Evolutionary conservation across 2,113 vertebrate species (phyloP), one percentile per base, ranked within the genome.

Genomic region (Bos javanicus): DNA sequence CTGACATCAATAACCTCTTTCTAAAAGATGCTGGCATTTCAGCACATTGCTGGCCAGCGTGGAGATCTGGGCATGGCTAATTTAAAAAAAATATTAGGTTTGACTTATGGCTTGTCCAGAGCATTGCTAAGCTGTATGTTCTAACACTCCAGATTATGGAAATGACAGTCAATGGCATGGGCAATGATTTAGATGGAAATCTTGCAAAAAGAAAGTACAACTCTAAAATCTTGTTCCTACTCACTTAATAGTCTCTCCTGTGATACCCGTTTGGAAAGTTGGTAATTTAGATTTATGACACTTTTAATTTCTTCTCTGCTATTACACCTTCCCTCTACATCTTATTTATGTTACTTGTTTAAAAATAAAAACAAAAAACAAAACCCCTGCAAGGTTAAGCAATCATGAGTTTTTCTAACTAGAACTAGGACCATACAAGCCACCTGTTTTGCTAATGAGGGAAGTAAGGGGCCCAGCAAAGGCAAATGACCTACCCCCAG

Each of bases 1-100:
- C 98, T 89, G 95, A 98, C 98, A 98, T 98, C 98, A 99, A 98
- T 98, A 99, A 98, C 96, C 96, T 98, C 97, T 97, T 99, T 99
- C 98, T 99, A 98, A 98, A 98, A 98, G 96, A 98, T 98, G 98
- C 98, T 98, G 90, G 92, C 98, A 92, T 98, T 98, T 99, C 98
- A 99, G 94, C 97, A 98, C 98, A 98, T 98, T 91, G 95, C 97
- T 98, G 97, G 94, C 98, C 93, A 97, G 95, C 94, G 92, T 87
- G 97, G 78, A 97, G 97, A 98, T 90, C 90, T 94, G 90, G 39
- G 43, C 98, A 97, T 96, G 97, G 98, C 94, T 98, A 90, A 97
- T 98, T 97, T 98, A 97, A 95, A 64, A 91, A 97, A 78, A 86
- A 95, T 97, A 94, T 98, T 97, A 95, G 92, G 87, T 91, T 95